These are phyloP conservation scores for Holotrichia oblita DNA, from an alignment of 1,140 invertebrate genomes.

Conservation along the genomic window DNA sequence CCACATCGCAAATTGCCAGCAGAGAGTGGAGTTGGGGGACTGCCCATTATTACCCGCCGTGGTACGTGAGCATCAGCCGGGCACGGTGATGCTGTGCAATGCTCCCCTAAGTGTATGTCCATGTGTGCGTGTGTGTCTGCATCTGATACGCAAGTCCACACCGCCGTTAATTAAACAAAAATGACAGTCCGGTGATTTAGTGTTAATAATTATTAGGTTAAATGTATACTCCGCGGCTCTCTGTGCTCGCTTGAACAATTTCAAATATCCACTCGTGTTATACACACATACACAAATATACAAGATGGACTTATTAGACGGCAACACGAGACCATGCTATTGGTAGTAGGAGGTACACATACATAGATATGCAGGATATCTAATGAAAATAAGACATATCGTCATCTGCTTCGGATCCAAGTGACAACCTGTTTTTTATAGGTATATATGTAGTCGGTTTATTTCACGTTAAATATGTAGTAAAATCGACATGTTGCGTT, in stretches of 20 bases:
- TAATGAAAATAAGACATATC: too few species aligned
- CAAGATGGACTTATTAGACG: not conserved
- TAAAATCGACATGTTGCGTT: too few species aligned
- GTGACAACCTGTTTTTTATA: too few species aligned
- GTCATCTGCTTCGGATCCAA: too few species aligned
- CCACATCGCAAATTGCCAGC: constrained; percentile 52
- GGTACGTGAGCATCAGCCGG: not conserved
- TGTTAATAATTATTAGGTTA: constrained; percentile 56
- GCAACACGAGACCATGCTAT: too few species aligned
- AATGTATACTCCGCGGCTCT: constrained; percentile 33
- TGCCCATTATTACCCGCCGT: not conserved
- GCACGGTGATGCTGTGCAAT: not conserved
- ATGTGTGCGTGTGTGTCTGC: constrained; percentile 44
- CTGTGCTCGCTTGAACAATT: constrained; percentile 6
- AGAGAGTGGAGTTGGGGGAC: constrained; percentile 45
- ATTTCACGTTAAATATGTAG: too few species aligned
- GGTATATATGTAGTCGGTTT: too few species aligned
- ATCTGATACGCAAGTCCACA: constrained; percentile 52
- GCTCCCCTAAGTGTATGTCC: constrained; percentile 31
- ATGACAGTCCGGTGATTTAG: constrained; percentile 56
- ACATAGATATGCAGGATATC: too few species aligned
- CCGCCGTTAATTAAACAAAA: constrained; percentile 55
- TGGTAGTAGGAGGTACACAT: too few species aligned
- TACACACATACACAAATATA: not conserved
- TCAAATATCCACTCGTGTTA: constrained; percentile 28